A percentile compares a stretch with the other conserved stretches of the same genome.
Evolutionary conservation across 2,888 invertebrate genomes (phyloP).

Genomic region (Eurois occulta): DNA sequence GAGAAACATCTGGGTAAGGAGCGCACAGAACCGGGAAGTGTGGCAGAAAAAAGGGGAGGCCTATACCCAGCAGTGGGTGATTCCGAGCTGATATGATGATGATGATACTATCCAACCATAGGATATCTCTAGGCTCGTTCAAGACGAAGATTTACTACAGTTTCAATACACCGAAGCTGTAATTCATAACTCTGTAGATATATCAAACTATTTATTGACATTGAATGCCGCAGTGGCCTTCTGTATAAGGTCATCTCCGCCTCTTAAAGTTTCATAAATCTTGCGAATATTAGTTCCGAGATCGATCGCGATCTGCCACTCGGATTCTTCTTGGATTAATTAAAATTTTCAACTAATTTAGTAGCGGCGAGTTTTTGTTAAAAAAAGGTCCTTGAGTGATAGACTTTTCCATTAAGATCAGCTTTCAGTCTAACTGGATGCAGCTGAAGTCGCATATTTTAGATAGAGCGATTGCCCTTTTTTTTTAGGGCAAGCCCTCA

Average conservation of each 20-base stretch:
- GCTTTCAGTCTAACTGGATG: not conserved
- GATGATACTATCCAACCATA: too few species aligned
- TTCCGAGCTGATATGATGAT: too few species aligned
- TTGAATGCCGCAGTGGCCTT: constrained; percentile 12
- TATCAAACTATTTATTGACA: constrained; percentile 11
- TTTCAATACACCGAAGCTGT: not conserved
- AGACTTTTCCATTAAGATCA: not conserved
- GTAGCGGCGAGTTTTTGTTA: not conserved
- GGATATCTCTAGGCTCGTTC: not conserved
- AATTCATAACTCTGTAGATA: not conserved
- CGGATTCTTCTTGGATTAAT: not conserved
- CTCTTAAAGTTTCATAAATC: constrained; percentile 10
- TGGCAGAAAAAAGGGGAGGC: too few species aligned
- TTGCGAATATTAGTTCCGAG: not conserved
- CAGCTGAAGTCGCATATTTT: not conserved
- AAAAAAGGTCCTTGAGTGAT: not conserved
- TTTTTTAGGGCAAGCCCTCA: not conserved
- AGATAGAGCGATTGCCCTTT: not conserved
- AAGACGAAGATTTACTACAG: not conserved
- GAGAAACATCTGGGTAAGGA: too few species aligned
- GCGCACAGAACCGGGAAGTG: too few species aligned
- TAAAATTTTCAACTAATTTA: not conserved
- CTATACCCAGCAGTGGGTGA: too few species aligned
- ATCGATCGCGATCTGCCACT: too few species aligned
- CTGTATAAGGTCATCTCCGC: not conserved